Evolutionary conservation across 2,113 vertebrate genomes (phyloP).

Genomic region (Tylochromis polylepis): DNA sequence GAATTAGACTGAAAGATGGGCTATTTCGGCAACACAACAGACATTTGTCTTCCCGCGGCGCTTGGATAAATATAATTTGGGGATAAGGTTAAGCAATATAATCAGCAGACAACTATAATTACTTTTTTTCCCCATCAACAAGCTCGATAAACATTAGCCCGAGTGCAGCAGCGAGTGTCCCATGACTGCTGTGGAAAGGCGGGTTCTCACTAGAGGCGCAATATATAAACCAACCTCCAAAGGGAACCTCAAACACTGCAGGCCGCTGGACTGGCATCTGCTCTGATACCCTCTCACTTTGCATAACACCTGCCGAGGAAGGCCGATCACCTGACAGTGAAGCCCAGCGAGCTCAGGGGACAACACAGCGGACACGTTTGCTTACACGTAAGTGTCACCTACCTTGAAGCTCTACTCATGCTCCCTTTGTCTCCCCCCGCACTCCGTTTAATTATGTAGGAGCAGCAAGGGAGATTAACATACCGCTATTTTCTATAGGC

Average conservation of each 20-base stretch:
- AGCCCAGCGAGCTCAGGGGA: background rate
- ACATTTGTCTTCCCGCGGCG: background rate
- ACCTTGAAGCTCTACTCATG: background rate
- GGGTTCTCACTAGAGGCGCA: conserved; percentile 26
- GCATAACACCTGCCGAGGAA: background rate
- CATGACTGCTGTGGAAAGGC: conserved; percentile 60
- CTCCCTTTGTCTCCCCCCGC: background rate
- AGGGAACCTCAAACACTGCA: background rate
- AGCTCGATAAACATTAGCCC: conserved; percentile 65
- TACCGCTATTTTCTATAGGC: conserved; percentile 1
- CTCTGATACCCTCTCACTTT: background rate
- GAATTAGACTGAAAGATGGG: background rate
- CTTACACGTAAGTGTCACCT: conserved; percentile 29
- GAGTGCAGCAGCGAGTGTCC: conserved; percentile 22
- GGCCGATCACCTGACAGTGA: background rate
- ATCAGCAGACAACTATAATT: conserved; percentile 45
- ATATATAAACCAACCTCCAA: conserved; percentile 39
- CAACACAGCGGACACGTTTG: background rate
- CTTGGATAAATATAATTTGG: conserved; percentile 12
- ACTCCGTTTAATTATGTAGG: conserved; percentile 22
- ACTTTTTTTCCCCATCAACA: conserved; percentile 31
- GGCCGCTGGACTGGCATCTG: background rate
- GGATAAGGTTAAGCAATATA: conserved; percentile 11
- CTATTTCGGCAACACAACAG: conserved; percentile 22
- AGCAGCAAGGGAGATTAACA: conserved; percentile 45